Base-by-base conservation (phyloP, 1,140 invertebrate species). In the Papilio helenus region DNA sequence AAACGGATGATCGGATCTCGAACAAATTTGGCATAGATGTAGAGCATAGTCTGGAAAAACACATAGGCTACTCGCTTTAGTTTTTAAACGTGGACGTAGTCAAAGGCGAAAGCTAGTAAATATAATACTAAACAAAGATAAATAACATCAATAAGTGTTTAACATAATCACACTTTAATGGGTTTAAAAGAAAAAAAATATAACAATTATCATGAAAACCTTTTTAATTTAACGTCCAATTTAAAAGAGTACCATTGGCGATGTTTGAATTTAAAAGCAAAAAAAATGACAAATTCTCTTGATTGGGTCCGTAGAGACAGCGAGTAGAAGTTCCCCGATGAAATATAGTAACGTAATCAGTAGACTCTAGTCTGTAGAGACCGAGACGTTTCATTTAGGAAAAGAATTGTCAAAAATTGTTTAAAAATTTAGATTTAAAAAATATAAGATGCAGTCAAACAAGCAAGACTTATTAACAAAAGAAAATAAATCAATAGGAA, bases 231-330 rank as follows among this genome's bases (percentile, higher is more conserved):
- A 29, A 65, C 26, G 26, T 68, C 26, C 2, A 68, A 10, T 29
- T 68, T 34, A 68, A 18, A 65, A 26, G 20, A 3, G 20, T 26
- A 10, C 23, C 23, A 39, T 39, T 68, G 16, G 61, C 26, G 26
- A 68, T 44, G 44, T 74, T 74, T 49, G 20, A 49, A 23, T 51
- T 74, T 49, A 74, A 74, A 74, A 23, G 42, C 18, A 20, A 49
- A 44, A 74, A n/a, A 44, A 74, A 74, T 68, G 61, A 68, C 39
- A 74, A 74, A 74, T 74, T 74, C n/a, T 26, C 72, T 74, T 74
- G 72, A 74, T 74, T 74, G 42, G 72, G 72, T 26, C 72, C 72
- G 12, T 49, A 26, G 72, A 49, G 72, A 72, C n/a, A 42, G 72
- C 72, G 20, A 49, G 18, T 44, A 20, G 42, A 74, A 74, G n/a